A percentile compares a stretch with the other conserved stretches of the same genome.
These are phyloP conservation scores for Eumaeus atala DNA, from an alignment of 1,140 invertebrate species.

Conservation along the genomic window DNA sequence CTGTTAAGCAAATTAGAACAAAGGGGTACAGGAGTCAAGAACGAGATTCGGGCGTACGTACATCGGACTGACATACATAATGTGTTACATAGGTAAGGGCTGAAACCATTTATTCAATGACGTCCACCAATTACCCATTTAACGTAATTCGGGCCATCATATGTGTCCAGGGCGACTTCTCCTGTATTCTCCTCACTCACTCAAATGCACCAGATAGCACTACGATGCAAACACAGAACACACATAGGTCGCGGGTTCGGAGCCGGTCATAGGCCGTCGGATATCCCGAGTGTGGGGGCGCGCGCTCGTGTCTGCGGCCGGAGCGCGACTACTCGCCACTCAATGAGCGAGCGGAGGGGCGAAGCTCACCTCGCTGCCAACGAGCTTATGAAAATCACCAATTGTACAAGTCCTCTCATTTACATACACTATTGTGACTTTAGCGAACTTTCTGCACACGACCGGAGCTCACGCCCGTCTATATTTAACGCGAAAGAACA, in stretches of 20 bases:
- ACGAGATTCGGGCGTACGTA: conserved; percentile 62
- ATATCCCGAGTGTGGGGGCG: conserved; percentile 42
- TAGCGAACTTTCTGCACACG: conserved; percentile 2
- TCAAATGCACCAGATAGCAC: conserved; percentile 65
- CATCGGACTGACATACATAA: conserved; percentile 48
- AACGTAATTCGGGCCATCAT: conserved; percentile 68
- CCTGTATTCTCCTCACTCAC: conserved; percentile 65
- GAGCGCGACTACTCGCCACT: conserved; percentile 60
- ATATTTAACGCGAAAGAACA: conserved; percentile 32
- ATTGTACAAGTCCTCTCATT: conserved; percentile 59
- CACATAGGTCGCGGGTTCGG: conserved; percentile 37
- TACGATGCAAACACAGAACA: conserved; percentile 46
- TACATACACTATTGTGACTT: conserved; percentile 11
- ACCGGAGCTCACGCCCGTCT: conserved; percentile 2
- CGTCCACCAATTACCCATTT: conserved; percentile 71
- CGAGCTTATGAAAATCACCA: conserved; percentile 68
- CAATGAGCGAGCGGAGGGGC: conserved; percentile 65
- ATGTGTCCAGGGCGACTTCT: conserved; percentile 49
- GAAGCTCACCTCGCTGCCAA: conserved; percentile 61
- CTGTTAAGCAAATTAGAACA: conserved; percentile 31
- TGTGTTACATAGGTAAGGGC: conserved; percentile 51
- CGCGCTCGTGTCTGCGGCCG: conserved; percentile 58
- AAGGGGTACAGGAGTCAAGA: conserved; percentile 57
- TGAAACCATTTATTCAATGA: conserved; percentile 71
- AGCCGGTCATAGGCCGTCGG: conserved; percentile 40